Base-by-base conservation (phyloP, 2,113 vertebrate species). In the Chamaea fasciata region DNA sequence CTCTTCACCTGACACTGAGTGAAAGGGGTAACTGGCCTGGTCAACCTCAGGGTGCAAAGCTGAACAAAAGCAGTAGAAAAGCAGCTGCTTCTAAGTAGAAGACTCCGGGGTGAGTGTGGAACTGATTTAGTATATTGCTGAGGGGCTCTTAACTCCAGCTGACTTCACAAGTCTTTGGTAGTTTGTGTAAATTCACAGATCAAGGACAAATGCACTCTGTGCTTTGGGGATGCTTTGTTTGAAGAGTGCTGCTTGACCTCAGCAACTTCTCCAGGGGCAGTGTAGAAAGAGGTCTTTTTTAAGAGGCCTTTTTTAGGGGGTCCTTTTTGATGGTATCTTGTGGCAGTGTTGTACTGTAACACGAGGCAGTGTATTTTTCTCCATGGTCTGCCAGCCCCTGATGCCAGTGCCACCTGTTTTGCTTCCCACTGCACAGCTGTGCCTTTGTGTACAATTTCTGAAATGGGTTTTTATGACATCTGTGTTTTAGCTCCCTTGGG, bases 381-480 rank as follows among this genome's bases (percentile, higher is more conserved):
- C 73, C 46, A 37, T 57, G 35, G 86, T 87, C 62, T 59, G 87
- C 60, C 80, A 95, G 62, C 77, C 93, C 76, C 82, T 91, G 92
- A 62, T 97, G 91, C 42, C 1, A 0, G 41, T 44, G 84, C 71
- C 91, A 93, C 79, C 87, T 96, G 96, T 90, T 91, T 86, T 94
- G 78, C 64, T 49, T 67, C 75, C 81, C 73, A 83, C 69, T 93
- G 86, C 44, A 73, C 92, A 81, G 78, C 78, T 93, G 87, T 88
- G 74, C 65, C 90, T 82, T 49, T 90, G 78, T 96, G 88, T 85
- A 79, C 74, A 44, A 41, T 96, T 94, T 96, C 75, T 94, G 80
- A 87, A 95, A 95, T 83, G 79, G 77, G 24, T 92, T 96, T 97
- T 96, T 91, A 69, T 93, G 93, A 94, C 95, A 96, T 96, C 95